Conservation (phyloP, 2,113 vertebrate species). For the Xyrauchen texanus region DNA sequence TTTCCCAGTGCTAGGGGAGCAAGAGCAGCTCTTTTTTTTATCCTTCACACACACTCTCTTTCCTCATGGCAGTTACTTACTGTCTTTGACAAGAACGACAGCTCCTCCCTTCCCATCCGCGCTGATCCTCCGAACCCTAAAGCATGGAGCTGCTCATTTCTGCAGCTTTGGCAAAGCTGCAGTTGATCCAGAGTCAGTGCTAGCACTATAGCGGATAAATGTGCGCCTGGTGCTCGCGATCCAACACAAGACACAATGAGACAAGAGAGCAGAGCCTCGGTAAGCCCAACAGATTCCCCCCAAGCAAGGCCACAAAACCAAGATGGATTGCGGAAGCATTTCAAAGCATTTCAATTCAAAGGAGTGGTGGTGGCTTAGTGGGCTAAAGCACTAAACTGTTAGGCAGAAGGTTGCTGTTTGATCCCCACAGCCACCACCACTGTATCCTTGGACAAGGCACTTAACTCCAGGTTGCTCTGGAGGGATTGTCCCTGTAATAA, state of each 20-base stretch:
- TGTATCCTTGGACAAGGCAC: no score
- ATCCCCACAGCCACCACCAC: no score
- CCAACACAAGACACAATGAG: neutral
- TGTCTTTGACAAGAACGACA: constrained; percentile 56
- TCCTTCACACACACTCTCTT: constrained; percentile 35
- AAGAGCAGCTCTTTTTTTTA: constrained; percentile 46
- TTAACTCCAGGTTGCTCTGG: no score
- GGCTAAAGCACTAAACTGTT: no score
- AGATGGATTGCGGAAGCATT: neutral
- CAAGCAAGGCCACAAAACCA: neutral
- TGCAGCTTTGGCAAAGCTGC: constrained; percentile 51
- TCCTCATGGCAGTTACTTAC: constrained; percentile 63
- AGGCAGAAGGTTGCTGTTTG: no score
- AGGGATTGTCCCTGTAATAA: no score
- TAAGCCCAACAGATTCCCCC: neutral
- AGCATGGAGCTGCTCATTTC: constrained; percentile 52
- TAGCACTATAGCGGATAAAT: neutral
- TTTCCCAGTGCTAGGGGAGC: constrained; percentile 54
- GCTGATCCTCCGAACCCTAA: constrained; percentile 42
- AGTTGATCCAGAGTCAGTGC: constrained; percentile 29
- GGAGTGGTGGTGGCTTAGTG: no score
- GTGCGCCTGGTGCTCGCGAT: no score
- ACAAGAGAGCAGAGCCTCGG: constrained; percentile 12
- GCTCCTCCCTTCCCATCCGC: constrained; percentile 45
- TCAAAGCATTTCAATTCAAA: no score